Percentiles rank a stretch among this genome's conserved stretches.
Evolutionary conservation across 2,888 invertebrate genomes (phyloP).

Genomic region (Ophion ventricosus): DNA sequence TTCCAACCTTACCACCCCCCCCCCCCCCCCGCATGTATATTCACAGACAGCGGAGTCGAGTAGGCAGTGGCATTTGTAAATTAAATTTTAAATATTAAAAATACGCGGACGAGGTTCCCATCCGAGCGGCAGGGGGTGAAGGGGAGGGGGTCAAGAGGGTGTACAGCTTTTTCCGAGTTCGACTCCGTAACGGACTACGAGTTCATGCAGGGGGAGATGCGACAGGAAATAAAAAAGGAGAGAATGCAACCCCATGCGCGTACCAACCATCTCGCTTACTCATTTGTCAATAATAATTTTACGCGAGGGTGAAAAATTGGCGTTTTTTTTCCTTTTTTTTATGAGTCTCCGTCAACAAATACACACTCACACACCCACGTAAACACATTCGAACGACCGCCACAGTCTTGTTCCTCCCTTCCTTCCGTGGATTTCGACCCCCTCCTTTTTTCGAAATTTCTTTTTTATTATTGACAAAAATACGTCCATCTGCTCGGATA

Average conservation of each 20-base stretch:
- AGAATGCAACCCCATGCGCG: conserved; percentile 49
- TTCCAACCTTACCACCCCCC: conserved; percentile 22
- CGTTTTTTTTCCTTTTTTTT: conserved; percentile 73
- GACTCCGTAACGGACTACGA: conserved; percentile 47
- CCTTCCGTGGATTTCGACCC: background rate
- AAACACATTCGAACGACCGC: conserved; percentile 15
- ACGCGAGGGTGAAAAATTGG: conserved; percentile 82
- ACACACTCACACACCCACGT: background rate
- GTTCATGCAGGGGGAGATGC: conserved; percentile 38
- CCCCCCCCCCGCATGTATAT: conserved; percentile 44
- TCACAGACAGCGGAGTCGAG: conserved; percentile 69
- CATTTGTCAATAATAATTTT: conserved; percentile 83
- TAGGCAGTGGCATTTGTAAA: conserved; percentile 82
- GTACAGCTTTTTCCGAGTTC: conserved; percentile 57
- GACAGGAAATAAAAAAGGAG: conserved; percentile 32
- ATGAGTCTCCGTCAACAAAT: conserved; percentile 12
- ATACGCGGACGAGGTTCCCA: conserved; percentile 74
- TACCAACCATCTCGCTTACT: conserved; percentile 77
- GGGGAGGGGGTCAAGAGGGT: conserved; percentile 45
- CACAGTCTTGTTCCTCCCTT: background rate
- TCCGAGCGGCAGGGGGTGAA: conserved; percentile 18
- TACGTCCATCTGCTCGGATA: background rate
- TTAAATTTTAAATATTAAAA: conserved; percentile 84
- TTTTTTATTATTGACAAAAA: conserved; percentile 24
- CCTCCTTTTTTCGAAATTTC: background rate